Conservation (phyloP, 92 coral and sea anemone species). For the Metridium senile region DNA sequence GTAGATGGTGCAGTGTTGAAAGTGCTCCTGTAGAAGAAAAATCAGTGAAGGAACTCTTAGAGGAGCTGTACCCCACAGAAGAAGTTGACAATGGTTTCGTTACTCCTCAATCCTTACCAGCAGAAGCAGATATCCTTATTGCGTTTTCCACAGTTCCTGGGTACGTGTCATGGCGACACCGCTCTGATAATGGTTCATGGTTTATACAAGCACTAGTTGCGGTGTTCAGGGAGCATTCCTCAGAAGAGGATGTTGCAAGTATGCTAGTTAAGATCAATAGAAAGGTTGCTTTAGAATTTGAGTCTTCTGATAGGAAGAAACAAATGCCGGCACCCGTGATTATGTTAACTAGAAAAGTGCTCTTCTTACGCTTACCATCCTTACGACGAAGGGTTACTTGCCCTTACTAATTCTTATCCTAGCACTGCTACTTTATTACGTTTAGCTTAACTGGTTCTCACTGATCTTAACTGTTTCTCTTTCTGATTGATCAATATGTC, state of each 20-base stretch:
- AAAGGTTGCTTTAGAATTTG: conserved; percentile 94
- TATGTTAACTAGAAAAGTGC: conserved; percentile 86
- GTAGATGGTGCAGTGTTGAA: conserved; percentile 24
- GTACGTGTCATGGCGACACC: conserved; percentile 96
- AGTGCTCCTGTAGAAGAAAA: conserved; percentile 17
- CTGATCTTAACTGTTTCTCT: no score
- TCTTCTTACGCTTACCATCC: no score
- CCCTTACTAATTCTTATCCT: no score
- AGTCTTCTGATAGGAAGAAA: conserved; percentile 80
- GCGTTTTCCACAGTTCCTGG: conserved; percentile 98
- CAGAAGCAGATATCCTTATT: conserved; percentile 90
- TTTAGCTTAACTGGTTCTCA: no score
- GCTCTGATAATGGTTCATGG: conserved; percentile 96
- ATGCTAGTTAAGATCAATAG: conserved; percentile 88
- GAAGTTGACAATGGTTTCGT: conserved; percentile 63
- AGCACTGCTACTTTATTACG: no score
- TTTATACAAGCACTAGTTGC: conserved; percentile 93
- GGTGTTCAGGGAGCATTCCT: conserved; percentile 71
- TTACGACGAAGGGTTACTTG: no score
- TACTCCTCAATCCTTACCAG: conserved; percentile 72
- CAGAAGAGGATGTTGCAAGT: conserved; percentile 84
- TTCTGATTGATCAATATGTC: no score
- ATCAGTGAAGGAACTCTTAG: conserved; percentile 54
- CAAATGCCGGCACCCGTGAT: conserved; percentile 97
- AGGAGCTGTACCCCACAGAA: conserved; percentile 66